These are phyloP conservation scores for Microplitis mediator DNA, from an alignment of 1,140 invertebrate genomes.

Conservation along the genomic window DNA sequence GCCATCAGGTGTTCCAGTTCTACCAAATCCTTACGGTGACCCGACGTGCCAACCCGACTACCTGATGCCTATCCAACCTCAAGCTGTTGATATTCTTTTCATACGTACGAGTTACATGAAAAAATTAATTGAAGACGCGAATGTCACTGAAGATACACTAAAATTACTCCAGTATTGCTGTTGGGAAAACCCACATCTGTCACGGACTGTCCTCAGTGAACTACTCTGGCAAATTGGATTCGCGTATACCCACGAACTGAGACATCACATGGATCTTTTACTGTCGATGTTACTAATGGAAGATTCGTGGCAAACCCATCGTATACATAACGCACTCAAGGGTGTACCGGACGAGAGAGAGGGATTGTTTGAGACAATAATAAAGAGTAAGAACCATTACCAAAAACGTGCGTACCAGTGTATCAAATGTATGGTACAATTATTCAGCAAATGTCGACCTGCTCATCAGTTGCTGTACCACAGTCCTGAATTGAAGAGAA, in stretches of 20 bases:
- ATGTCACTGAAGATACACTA: slow-evolving; percentile 87
- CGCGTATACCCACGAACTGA: slow-evolving; percentile 92
- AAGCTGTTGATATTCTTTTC: slow-evolving; percentile 83
- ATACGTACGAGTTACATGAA: slow-evolving; percentile 87
- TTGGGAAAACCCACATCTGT: slow-evolving; percentile 96
- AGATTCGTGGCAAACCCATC: slow-evolving; percentile 94
- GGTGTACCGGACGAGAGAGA: slow-evolving; percentile 91
- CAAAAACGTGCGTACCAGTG: slow-evolving; percentile 97
- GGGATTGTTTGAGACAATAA: slow-evolving; percentile 91
- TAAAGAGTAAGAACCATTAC: slow-evolving; percentile 90
- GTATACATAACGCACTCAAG: slow-evolving; percentile 90
- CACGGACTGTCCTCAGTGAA: slow-evolving; percentile 85
- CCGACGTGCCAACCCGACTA: slow-evolving; percentile 69
- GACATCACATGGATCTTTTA: slow-evolving; percentile 89
- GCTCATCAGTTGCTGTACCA: slow-evolving; percentile 78
- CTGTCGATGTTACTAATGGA: slow-evolving; percentile 87
- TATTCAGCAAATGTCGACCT: slow-evolving; percentile 83
- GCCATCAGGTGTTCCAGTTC: slow-evolving; percentile 63
- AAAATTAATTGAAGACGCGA: slow-evolving; percentile 93
- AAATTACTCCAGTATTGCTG: slow-evolving; percentile 90
- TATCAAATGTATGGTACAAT: slow-evolving; percentile 91
- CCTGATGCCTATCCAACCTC: slow-evolving; percentile 76
- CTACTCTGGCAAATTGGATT: slow-evolving; percentile 93
- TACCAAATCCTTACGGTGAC: slow-evolving; percentile 86
- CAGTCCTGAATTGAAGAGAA: slow-evolving; percentile 78